phyloP scores from a whole-genome alignment of 2,888 invertebrate species.

The Yponomeuta evonymella region DNA sequence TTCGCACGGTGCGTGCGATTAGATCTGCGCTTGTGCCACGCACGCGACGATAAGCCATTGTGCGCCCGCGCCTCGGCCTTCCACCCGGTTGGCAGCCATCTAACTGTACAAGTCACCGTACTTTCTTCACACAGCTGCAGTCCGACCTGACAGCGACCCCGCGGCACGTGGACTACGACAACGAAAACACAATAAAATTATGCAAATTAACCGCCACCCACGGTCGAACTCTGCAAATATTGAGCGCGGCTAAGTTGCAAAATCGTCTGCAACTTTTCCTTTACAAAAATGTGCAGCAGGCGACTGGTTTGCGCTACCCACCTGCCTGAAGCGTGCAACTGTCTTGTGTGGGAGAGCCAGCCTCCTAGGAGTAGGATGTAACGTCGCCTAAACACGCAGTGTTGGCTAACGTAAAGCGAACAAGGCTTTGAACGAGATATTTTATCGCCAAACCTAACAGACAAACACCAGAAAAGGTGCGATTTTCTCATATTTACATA shows the following conservation, averaged over 20 bases:
- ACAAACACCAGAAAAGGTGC: neutral
- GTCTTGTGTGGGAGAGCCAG: constrained; percentile 35
- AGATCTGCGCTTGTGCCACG: constrained; percentile 17
- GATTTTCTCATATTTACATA: constrained; percentile 2
- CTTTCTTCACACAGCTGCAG: constrained; percentile 12
- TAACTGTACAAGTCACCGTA: constrained; percentile 15
- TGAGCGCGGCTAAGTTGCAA: constrained; percentile 24
- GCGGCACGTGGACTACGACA: neutral
- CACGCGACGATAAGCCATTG: constrained; percentile 23
- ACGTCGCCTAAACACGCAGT: neutral
- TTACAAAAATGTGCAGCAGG: constrained; percentile 27
- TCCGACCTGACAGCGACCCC: neutral
- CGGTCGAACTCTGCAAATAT: constrained; percentile 16
- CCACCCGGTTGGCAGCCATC: neutral
- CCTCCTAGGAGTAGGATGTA: constrained; percentile 19
- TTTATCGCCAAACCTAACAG: neutral
- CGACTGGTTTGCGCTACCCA: constrained; percentile 30
- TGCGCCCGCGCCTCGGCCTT: constrained; percentile 17
- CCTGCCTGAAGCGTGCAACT: constrained; percentile 24
- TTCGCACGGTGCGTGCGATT: constrained; percentile 25
- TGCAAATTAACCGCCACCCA: constrained; percentile 16
- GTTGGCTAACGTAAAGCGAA: neutral
- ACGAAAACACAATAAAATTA: neutral
- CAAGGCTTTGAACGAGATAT: neutral
- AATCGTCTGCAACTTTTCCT: constrained; percentile 26